Evolutionary conservation across 2,797 vertebrate genomes (phyloP).

Genomic region (Diplodus puntazzo): DNA sequence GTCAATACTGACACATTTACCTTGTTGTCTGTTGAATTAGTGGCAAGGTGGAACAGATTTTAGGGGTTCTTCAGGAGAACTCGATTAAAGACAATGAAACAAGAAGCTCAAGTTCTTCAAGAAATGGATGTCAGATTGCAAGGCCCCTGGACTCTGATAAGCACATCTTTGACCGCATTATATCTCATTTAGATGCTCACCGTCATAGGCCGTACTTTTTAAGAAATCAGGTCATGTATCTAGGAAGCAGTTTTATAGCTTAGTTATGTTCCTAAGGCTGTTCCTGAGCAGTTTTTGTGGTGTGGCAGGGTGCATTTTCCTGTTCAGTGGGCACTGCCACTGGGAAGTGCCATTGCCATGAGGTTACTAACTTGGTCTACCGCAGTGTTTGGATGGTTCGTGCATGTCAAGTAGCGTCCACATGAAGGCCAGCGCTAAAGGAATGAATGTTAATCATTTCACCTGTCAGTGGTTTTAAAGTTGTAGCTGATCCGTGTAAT

Average conservation of each 20-base stretch:
- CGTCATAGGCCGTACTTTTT: not conserved
- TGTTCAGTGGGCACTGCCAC: too few species aligned
- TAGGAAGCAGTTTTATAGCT: not conserved
- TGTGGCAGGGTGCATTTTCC: too few species aligned
- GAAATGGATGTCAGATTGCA: not conserved
- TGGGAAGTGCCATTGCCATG: too few species aligned
- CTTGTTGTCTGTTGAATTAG: conserved; percentile 18
- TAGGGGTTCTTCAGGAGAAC: not conserved
- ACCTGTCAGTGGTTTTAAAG: too few species aligned
- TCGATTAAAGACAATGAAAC: not conserved
- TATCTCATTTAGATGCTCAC: not conserved
- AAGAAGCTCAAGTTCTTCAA: not conserved
- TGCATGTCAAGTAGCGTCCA: too few species aligned
- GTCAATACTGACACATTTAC: not conserved
- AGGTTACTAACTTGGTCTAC: too few species aligned
- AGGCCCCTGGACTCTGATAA: not conserved
- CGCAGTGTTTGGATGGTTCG: too few species aligned
- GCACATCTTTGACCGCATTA: not conserved
- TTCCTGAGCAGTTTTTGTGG: too few species aligned
- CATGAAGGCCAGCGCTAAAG: too few species aligned
- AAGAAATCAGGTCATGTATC: not conserved
- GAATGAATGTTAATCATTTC: too few species aligned
- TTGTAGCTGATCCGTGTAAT: too few species aligned
- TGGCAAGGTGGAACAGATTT: conserved; percentile 3
- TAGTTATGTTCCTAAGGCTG: too few species aligned